phyloP scores from a whole-genome alignment of 2,888 invertebrate species.

The Nymphalis polychloros region DNA sequence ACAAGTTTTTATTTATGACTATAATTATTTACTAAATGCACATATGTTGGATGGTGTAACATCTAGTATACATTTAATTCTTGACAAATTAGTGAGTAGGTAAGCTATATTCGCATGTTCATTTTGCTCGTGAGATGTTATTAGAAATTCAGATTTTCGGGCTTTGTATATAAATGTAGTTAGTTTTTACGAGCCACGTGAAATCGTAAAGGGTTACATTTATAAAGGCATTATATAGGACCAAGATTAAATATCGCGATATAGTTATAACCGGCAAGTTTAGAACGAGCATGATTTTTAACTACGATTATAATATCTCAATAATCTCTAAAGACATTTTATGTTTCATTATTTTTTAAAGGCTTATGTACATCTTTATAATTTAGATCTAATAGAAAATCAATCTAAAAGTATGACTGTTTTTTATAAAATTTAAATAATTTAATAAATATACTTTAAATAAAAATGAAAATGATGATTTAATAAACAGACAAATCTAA shows the following conservation, averaged over 20 bases:
- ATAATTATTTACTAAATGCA: not conserved
- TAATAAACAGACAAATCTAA: too few relatives aligned
- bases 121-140: conserved; percentile 66
- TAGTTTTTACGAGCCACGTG: conserved; percentile 62
- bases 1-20: not conserved
- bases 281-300: not conserved
- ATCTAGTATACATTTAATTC: conserved; percentile 50
- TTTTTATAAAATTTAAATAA: too few relatives aligned
- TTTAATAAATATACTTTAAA: too few relatives aligned
- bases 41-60: conserved; percentile 15
- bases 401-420: too few relatives aligned
- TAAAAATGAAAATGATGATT: too few relatives aligned
- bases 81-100: conserved; percentile 60
- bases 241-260: conserved; percentile 28
- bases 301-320: not conserved
- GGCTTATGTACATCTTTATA: too few relatives aligned
- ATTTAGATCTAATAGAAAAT: too few relatives aligned
- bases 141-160: conserved; percentile 76
- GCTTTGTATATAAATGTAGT: conserved; percentile 50
- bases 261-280: conserved; percentile 1
- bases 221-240: conserved; percentile 25
- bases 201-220: conserved; percentile 32
- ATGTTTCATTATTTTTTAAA: too few relatives aligned
- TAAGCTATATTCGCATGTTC: conserved; percentile 71
- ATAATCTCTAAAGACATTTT: too few relatives aligned